Percentiles rank a stretch among this genome's conserved stretches.
These are phyloP conservation scores for Ectropis grisescens DNA, from an alignment of 1,140 invertebrate genomes.

Conservation along the genomic window DNA sequence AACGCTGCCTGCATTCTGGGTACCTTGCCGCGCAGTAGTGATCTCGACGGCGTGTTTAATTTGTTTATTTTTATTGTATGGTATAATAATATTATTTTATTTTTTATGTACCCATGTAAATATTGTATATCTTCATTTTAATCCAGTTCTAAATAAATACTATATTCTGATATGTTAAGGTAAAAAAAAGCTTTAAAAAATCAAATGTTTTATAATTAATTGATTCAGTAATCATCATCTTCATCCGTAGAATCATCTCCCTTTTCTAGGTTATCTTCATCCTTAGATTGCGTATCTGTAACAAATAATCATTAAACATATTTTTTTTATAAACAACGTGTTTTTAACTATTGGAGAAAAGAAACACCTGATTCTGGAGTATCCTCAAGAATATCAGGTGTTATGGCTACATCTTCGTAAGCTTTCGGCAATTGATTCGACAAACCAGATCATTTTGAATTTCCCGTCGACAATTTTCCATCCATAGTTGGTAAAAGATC, in stretches of 20 bases:
- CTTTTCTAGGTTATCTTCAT: slow-evolving; percentile 9
- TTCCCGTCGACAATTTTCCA: slow-evolving; percentile 23
- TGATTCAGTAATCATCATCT: too few relatives aligned
- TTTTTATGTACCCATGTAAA: too few relatives aligned
- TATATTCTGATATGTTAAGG: too few relatives aligned
- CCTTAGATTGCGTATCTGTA: slow-evolving; percentile 6
- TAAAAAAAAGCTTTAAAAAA: too few relatives aligned
- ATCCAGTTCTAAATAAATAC: too few relatives aligned
- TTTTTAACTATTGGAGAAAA: slow-evolving; percentile 5
- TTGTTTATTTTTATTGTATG: too few relatives aligned
- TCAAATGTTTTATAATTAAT: not conserved
- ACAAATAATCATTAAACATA: not conserved
- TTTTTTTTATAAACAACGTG: slow-evolving; percentile 5
- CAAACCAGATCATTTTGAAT: slow-evolving; percentile 27
- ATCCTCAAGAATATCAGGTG: slow-evolving; percentile 1
- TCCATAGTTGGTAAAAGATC: slow-evolving; percentile 18
- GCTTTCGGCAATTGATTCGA: slow-evolving; percentile 26
- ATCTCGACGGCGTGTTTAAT: too few relatives aligned
- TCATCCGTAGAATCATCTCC: too few relatives aligned
- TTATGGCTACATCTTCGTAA: slow-evolving; percentile 23
- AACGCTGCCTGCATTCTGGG: too few relatives aligned
- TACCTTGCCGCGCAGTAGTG: too few relatives aligned
- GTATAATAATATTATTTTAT: too few relatives aligned
- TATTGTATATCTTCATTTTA: too few relatives aligned
- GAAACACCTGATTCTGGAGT: slow-evolving; percentile 5